A percentile compares a stretch with the other conserved stretches of the same genome.
Evolutionary conservation across 2,888 invertebrate species (phyloP).

Genomic region (Allophyes oxyacanthae): DNA sequence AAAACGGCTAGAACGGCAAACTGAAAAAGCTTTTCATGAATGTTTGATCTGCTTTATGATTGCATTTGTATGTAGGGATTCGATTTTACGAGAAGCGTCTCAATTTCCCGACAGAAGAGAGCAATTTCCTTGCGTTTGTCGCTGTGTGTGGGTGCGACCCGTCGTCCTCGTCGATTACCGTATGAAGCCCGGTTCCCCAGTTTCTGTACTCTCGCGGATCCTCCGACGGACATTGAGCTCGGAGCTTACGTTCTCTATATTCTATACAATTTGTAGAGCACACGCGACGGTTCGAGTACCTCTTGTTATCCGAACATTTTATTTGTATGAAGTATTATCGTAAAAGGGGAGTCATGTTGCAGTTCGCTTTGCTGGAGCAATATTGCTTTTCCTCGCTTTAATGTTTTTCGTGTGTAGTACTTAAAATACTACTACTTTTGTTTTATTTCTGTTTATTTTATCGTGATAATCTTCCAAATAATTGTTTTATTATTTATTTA

Average conservation of each 20-base stretch:
- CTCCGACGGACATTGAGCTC: constrained; percentile 42
- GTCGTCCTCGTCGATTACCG: constrained; percentile 46
- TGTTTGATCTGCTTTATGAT: constrained; percentile 60
- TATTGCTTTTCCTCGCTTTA: constrained; percentile 18
- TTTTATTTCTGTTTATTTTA: too few relatives aligned
- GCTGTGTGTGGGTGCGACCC: constrained; percentile 48
- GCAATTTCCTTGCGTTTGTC: constrained; percentile 85
- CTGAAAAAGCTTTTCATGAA: constrained; percentile 52
- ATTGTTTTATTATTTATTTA: too few relatives aligned
- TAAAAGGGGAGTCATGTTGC: constrained; percentile 34
- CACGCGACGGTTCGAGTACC: constrained; percentile 30
- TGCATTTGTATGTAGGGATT: constrained; percentile 64
- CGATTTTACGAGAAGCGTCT: constrained; percentile 77
- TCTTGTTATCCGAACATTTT: constrained; percentile 48
- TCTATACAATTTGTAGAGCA: constrained; percentile 43
- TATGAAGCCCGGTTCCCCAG: constrained; percentile 22
- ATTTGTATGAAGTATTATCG: constrained; percentile 43
- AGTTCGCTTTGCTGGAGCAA: constrained; percentile 30
- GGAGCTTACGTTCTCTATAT: constrained; percentile 39
- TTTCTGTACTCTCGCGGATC: constrained; percentile 35
- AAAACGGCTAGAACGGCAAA: constrained; percentile 46
- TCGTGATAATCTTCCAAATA: too few relatives aligned
- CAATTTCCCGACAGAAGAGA: constrained; percentile 79
- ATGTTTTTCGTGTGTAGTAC: constrained; percentile 3
- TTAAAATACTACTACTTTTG: too few relatives aligned